A percentile compares a stretch with the other conserved stretches of the same genome.
Conservation (phyloP, 2,888 invertebrate genomes). For the Drosophila merina region DNA sequence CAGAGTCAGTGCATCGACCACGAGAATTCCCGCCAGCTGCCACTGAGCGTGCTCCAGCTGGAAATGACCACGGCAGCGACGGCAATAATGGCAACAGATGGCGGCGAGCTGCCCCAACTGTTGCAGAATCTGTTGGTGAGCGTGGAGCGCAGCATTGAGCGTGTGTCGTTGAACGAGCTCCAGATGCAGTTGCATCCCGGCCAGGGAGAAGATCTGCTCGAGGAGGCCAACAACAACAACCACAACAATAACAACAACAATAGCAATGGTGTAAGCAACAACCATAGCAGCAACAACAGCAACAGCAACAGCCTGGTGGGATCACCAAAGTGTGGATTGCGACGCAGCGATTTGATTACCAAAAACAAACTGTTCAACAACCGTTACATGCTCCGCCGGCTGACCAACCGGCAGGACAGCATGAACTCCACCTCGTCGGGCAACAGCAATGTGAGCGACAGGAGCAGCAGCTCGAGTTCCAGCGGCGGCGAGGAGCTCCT, state of each 20-base stretch:
- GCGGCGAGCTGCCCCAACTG: conserved; percentile 86
- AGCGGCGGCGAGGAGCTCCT: conserved; percentile 77
- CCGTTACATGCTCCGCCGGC: conserved; percentile 83
- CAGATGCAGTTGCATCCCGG: conserved; percentile 87
- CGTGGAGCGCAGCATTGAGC: conserved; percentile 88
- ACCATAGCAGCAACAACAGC: conserved; percentile 55
- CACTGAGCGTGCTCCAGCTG: conserved; percentile 82
- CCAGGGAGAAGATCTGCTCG: conserved; percentile 82
- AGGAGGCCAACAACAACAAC: conserved; percentile 58
- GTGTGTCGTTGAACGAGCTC: conserved; percentile 88
- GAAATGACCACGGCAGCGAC: conserved; percentile 75
- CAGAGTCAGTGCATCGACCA: conserved; percentile 81
- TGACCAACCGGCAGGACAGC: conserved; percentile 83
- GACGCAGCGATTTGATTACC: conserved; percentile 84
- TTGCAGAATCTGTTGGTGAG: conserved; percentile 88
- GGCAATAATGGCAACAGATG: conserved; percentile 72
- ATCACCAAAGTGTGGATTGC: conserved; percentile 83
- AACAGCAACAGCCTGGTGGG: conserved; percentile 77
- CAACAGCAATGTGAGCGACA: conserved; percentile 80
- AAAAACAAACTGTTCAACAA: conserved; percentile 84
- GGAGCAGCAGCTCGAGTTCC: conserved; percentile 71
- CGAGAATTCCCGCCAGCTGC: conserved; percentile 67
- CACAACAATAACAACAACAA: conserved; percentile 45
- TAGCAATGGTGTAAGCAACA: conserved; percentile 54
- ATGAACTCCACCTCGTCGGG: conserved; percentile 82